Evolutionary conservation across 2,113 vertebrate genomes (phyloP).

Genomic region (Megaptera novaeangliae): DNA sequence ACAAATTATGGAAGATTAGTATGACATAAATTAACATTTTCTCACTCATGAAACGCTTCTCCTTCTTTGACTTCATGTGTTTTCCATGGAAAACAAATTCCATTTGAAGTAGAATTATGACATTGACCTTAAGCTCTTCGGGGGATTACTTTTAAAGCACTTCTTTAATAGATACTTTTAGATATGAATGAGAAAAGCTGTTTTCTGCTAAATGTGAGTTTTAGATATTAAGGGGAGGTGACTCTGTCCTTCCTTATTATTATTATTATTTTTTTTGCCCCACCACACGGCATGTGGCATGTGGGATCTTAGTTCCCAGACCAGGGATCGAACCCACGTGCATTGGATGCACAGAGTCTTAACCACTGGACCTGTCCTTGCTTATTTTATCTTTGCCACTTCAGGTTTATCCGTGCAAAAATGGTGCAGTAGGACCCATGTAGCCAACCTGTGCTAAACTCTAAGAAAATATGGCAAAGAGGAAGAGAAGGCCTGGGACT

Average conservation of each 20-base stretch:
- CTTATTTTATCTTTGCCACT: not conserved
- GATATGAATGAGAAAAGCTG: not conserved
- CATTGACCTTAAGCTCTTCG: not conserved
- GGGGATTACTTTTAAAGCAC: not conserved
- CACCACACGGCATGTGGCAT: not conserved
- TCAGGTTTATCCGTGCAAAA: not conserved
- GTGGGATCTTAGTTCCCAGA: not conserved
- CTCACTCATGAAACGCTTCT: not conserved
- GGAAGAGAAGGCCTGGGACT: not conserved
- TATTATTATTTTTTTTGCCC: not conserved
- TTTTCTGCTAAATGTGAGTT: not conserved
- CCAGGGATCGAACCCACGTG: not conserved
- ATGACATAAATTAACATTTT: not conserved
- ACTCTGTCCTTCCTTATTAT: not conserved
- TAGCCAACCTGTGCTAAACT: not conserved
- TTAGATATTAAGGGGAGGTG: not conserved
- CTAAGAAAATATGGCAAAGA: not conserved
- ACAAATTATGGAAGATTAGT: not conserved
- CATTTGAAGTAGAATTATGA: not conserved
- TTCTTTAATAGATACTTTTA: not conserved
- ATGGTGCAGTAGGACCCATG: not conserved
- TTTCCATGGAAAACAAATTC: not conserved
- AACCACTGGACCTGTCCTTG: not conserved
- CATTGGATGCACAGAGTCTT: not conserved
- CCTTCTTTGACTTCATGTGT: not conserved